These are phyloP conservation scores for Lottia gigantea DNA, from an alignment of 2,888 invertebrate genomes.

Conservation along the genomic window DNA sequence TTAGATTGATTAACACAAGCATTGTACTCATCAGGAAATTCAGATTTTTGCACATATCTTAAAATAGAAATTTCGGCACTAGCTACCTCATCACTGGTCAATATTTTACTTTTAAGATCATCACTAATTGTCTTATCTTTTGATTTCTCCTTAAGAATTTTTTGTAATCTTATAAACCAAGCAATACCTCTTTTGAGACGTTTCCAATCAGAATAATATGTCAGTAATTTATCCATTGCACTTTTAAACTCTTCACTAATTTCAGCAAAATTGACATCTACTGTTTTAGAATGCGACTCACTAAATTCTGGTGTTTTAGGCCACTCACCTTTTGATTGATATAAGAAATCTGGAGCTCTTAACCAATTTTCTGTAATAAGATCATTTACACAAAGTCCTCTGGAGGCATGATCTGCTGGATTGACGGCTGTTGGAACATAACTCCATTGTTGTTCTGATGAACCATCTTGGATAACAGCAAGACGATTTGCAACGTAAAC, in stretches of 20 bases:
- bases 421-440: slow-evolving; percentile 25
- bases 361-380: slow-evolving; percentile 23
- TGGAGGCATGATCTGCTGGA: slow-evolving; percentile 31
- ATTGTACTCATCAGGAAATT: not conserved
- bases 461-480: slow-evolving; percentile 12
- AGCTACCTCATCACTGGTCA: not conserved
- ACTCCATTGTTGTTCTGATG: slow-evolving; percentile 26
- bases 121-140: not conserved
- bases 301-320: not conserved
- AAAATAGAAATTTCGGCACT: not conserved
- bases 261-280: no score
- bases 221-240: no score
- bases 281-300: not conserved
- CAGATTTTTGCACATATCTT: not conserved
- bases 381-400: slow-evolving; percentile 25
- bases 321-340: slow-evolving; percentile 8
- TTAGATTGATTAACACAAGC: not conserved
- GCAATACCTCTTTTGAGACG: no score
- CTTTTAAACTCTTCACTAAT: no score
- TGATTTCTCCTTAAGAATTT: not conserved
- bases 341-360: slow-evolving; percentile 30
- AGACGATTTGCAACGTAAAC: slow-evolving; percentile 18
- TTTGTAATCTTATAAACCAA: no score
- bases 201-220: no score
- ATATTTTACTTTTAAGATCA: not conserved